Conservation (phyloP, 2,888 invertebrate genomes). For the Blastobasis adustella region DNA sequence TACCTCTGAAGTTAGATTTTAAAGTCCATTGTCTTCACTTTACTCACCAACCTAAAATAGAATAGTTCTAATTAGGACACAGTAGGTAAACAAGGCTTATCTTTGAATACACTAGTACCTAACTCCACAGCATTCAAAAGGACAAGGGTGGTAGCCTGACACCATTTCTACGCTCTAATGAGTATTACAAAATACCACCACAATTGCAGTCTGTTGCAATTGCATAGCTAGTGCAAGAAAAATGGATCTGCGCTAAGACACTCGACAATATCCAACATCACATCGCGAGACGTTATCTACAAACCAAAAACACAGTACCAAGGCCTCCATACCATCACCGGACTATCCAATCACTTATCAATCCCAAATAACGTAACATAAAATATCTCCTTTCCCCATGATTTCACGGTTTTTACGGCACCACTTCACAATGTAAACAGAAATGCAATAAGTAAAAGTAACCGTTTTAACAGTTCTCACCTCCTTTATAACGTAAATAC, state of each 20-base stretch:
- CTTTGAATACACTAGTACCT: neutral
- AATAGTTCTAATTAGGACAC: slow-evolving; percentile 7
- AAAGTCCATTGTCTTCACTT: slow-evolving; percentile 33
- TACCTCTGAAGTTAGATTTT: slow-evolving; percentile 31
- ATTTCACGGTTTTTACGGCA: slow-evolving; percentile 42
- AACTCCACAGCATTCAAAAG: slow-evolving; percentile 20
- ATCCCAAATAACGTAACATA: slow-evolving; percentile 33
- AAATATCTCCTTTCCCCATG: slow-evolving; percentile 52
- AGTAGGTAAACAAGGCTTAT: neutral
- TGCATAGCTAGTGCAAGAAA: slow-evolving; percentile 4
- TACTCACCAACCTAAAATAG: slow-evolving; percentile 12
- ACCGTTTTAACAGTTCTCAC: slow-evolving; percentile 23
- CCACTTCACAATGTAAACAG: slow-evolving; percentile 67
- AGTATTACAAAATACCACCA: slow-evolving; percentile 65
- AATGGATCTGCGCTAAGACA: slow-evolving; percentile 11
- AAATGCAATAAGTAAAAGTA: slow-evolving; percentile 31
- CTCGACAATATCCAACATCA: slow-evolving; percentile 11
- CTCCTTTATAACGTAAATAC: slow-evolving; percentile 22
- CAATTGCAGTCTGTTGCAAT: slow-evolving; percentile 41
- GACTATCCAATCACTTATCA: slow-evolving; percentile 34
- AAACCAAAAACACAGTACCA: slow-evolving; percentile 44
- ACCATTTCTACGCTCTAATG: slow-evolving; percentile 70
- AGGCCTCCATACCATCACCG: slow-evolving; percentile 42
- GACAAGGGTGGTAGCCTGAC: slow-evolving; percentile 54
- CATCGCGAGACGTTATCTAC: slow-evolving; percentile 21